These are phyloP conservation scores for Drosophila setifemur DNA, from an alignment of 1,140 invertebrate genomes.

Conservation along the genomic window DNA sequence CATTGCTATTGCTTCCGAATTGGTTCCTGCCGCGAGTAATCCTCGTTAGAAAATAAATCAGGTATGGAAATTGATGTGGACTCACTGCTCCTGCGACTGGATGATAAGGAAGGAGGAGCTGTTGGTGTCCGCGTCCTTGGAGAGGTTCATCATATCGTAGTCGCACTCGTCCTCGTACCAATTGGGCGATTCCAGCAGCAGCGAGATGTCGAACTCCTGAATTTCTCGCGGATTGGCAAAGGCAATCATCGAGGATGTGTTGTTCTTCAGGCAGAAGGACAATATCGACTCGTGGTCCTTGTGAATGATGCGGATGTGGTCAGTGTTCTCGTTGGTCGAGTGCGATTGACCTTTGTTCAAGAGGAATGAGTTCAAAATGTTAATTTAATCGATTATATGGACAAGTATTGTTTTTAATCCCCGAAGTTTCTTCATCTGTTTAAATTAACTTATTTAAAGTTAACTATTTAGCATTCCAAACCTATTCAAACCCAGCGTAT, in stretches of 20 bases:
- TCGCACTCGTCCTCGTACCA: constrained; percentile 98
- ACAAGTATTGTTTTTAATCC: too few species aligned
- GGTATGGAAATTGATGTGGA: too few species aligned
- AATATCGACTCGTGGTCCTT: constrained; percentile 99
- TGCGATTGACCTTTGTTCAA: constrained; percentile 69
- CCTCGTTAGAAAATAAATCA: too few species aligned
- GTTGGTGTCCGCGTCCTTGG: constrained; percentile 90
- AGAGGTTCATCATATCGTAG: constrained; percentile 94
- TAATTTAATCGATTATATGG: too few species aligned
- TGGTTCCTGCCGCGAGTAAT: constrained; percentile 32
- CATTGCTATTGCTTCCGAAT: constrained; percentile 38
- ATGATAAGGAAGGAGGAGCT: constrained; percentile 95
- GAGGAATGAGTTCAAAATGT: too few species aligned
- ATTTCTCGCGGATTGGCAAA: constrained; percentile 97
- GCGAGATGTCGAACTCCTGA: constrained; percentile 97
- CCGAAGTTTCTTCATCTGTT: too few species aligned
- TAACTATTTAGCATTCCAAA: too few species aligned
- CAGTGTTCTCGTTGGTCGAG: constrained; percentile 83
- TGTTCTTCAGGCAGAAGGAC: constrained; percentile 97
- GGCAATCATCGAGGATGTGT: constrained; percentile 89
- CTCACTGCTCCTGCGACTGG: constrained; percentile 88
- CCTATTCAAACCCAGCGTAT: too few species aligned
- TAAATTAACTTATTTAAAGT: too few species aligned
- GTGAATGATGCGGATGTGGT: constrained; percentile 97
- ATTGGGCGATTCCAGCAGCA: constrained; percentile 93